phyloP scores from a whole-genome alignment of 2,113 vertebrate species.

The Nymphicus hollandicus region DNA sequence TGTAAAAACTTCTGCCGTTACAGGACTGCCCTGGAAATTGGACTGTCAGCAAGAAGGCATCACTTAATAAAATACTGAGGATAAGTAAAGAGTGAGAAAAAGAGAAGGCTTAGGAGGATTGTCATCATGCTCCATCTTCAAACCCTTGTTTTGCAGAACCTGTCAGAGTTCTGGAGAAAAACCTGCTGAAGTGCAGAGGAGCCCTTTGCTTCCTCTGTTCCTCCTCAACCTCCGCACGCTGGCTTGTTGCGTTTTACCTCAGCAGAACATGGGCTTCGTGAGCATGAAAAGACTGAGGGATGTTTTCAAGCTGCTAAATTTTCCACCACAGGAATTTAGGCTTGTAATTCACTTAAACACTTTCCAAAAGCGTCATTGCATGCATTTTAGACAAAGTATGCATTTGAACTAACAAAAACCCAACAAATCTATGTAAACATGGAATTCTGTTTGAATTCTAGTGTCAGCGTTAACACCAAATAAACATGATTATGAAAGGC shows the following conservation, averaged over 20 bases:
- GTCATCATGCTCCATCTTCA: background rate
- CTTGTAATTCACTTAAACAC: background rate
- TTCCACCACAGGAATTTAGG: background rate
- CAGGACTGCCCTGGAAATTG: background rate
- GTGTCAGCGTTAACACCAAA: background rate
- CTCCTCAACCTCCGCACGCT: background rate
- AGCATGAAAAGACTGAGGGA: background rate
- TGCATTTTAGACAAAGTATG: background rate
- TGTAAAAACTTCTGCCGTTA: background rate
- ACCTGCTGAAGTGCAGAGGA: background rate
- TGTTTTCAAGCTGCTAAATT: background rate
- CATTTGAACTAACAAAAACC: background rate
- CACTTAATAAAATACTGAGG: background rate
- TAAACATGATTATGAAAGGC: background rate
- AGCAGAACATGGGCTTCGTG: rapidly evolving
- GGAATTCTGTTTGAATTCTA: background rate
- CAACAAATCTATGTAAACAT: background rate
- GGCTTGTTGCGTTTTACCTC: background rate
- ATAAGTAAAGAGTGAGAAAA: background rate
- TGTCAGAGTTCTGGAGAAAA: background rate
- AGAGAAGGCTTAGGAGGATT: background rate
- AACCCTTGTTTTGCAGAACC: background rate
- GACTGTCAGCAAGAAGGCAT: background rate
- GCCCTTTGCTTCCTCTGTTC: background rate
- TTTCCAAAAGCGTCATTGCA: background rate